Base-by-base conservation (phyloP, 2,797 vertebrate genomes). In the Megaceryle alcyon region DNA sequence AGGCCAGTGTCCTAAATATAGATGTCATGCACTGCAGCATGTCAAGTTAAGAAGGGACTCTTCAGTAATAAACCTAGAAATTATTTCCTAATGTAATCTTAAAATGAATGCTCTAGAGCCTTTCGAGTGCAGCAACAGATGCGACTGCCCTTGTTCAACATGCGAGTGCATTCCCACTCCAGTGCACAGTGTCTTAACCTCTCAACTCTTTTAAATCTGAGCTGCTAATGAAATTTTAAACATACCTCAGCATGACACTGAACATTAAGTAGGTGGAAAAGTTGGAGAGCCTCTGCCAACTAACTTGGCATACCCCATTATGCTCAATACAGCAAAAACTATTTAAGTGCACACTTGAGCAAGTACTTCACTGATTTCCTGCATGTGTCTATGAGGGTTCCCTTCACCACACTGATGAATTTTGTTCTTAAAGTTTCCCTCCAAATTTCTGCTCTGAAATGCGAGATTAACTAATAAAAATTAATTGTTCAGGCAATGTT, bases 171-270 rank as follows among this genome's bases (percentile, higher is more conserved):
- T 59, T 86, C 29, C 46, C 35, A 84, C 73, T 46, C 25, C 60
- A 82, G 21, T 89, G 65, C 3, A 59, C 14, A 53, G 18, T 72
- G 92, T 81, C 77, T 56, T 77, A 71, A 77, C 28, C 72, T 65
- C 48, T 73, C 64, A 78, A 83, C 3, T 31, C 76, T 82, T 92
- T 82, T 85, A 94, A 80, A 60, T 90, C 80, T 21, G 77, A 68
- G 76, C 69, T 70, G 22, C 31, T 85, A 94, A 88, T 75, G 37
- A 90, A 91, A 94, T 76, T 83, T 71, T 92, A 83, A 94, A 92
- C 85, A 81, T 81, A 43, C 46, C 83, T 85, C 41, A 46, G 49
- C 37, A 51, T 37, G 49, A 75, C 33, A 63, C 21, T 88, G 64
- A 86, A 65, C 19, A 71, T 31, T 56, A 77, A 70, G 56, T 81